phyloP scores from a whole-genome alignment of 2,113 vertebrate species.

The Columbina picui region DNA sequence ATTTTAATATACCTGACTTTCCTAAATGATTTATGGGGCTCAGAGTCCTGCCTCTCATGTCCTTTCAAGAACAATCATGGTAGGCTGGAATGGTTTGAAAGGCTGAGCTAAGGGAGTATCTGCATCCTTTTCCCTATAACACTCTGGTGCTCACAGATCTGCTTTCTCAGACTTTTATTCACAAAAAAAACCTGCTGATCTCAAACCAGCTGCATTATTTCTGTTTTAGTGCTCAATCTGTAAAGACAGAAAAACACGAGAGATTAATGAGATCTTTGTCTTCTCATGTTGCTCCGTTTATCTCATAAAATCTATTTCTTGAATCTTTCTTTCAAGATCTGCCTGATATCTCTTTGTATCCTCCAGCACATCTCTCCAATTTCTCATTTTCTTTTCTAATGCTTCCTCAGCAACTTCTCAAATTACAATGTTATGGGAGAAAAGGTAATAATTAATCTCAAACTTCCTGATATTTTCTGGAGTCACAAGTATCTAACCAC shows the following conservation, averaged over 20 bases:
- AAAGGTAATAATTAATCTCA: constrained; percentile 70
- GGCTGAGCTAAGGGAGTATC: constrained; percentile 39
- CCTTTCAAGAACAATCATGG: constrained; percentile 26
- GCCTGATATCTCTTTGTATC: constrained; percentile 35
- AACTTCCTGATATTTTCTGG: constrained; percentile 41
- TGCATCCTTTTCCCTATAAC: not conserved
- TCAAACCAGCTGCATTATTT: constrained; percentile 54
- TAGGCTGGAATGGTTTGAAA: constrained; percentile 48
- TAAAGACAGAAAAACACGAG: constrained; percentile 48
- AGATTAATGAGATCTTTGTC: constrained; percentile 67
- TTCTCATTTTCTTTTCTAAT: constrained; percentile 58
- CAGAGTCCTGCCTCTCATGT: not conserved
- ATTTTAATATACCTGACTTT: constrained; percentile 30
- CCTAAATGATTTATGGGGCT: constrained; percentile 35
- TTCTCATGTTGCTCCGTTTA: constrained; percentile 38
- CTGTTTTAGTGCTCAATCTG: constrained; percentile 51
- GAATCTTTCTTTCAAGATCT: constrained; percentile 47
- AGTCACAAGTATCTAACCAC: constrained; percentile 37
- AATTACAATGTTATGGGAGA: constrained; percentile 48
- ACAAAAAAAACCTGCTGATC: constrained; percentile 41
- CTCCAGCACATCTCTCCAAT: not conserved
- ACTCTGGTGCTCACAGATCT: not conserved
- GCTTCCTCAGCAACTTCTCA: constrained; percentile 40
- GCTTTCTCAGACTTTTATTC: constrained; percentile 2
- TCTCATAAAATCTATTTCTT: constrained; percentile 61